Percentiles rank a stretch among this genome's conserved stretches.
These are phyloP conservation scores for Sycobia sp. DNA, from an alignment of 1,140 invertebrate genomes.

Conservation along the genomic window DNA sequence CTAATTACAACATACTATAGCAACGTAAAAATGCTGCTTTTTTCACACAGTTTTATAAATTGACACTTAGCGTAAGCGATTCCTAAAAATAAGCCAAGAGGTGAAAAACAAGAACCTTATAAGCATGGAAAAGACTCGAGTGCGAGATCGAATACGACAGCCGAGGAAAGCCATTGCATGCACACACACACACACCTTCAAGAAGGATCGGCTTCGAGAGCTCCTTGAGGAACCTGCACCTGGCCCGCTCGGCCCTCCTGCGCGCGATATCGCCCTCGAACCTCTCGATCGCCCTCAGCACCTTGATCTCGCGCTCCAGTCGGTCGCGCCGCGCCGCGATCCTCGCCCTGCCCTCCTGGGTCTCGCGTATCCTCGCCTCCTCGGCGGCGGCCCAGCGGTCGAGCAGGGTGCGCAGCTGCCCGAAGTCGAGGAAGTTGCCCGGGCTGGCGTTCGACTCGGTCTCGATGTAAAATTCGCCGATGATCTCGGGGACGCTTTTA, in stretches of 20 bases:
- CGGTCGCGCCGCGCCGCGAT: constrained; percentile 66
- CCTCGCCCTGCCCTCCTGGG: background rate
- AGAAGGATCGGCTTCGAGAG: constrained; percentile 68
- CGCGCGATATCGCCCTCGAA: constrained; percentile 63
- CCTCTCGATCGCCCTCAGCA: constrained; percentile 68
- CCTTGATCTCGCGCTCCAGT: constrained; percentile 70
- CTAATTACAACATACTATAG: too few relatives aligned
- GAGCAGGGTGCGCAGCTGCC: constrained; percentile 71
- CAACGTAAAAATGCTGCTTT: too few relatives aligned
- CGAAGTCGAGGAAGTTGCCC: constrained; percentile 16
- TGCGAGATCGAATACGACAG: background rate
- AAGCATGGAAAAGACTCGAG: too few relatives aligned
- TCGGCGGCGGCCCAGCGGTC: constrained; percentile 63
- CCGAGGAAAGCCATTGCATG: too few relatives aligned
- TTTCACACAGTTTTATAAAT: too few relatives aligned
- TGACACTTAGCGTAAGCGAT: too few relatives aligned
- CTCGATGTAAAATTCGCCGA: too few relatives aligned
- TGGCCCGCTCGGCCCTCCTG: constrained; percentile 61
- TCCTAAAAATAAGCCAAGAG: too few relatives aligned
- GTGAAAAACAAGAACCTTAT: too few relatives aligned
- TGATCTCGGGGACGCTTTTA: too few relatives aligned
- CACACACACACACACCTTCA: constrained; percentile 55
- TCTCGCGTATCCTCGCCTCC: constrained; percentile 11
- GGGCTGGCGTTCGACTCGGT: too few relatives aligned
- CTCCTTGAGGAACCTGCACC: constrained; percentile 66